Percentiles rank a stretch among this genome's conserved stretches.
phyloP scores from a whole-genome alignment of 1,140 invertebrate species.

The Drosophila trapezifrons region DNA sequence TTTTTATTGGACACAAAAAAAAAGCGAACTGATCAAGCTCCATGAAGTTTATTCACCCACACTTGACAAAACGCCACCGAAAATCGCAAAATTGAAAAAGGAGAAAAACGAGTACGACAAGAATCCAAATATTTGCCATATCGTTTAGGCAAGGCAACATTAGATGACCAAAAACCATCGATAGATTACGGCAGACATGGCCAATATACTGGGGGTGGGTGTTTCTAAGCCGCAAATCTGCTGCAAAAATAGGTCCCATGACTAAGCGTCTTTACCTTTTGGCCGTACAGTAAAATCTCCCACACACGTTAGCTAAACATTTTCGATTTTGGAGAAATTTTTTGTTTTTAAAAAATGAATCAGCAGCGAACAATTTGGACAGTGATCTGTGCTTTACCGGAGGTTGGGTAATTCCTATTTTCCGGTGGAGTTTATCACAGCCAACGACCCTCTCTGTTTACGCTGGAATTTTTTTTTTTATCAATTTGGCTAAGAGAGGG shows the following conservation, averaged over 20 bases:
- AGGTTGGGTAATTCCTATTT: background rate
- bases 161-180: conserved; percentile 38
- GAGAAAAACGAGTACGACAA: conserved; percentile 46
- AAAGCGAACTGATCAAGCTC: conserved; percentile 42
- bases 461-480: conserved; percentile 27
- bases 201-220: conserved; percentile 48
- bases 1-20: conserved; percentile 27
- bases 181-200: conserved; percentile 21
- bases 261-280: conserved; percentile 67
- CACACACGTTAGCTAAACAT: conserved; percentile 47
- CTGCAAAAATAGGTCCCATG: conserved; percentile 68
- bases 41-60: conserved; percentile 79
- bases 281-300: conserved; percentile 37
- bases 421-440: background rate
- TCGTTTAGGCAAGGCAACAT: conserved; percentile 47
- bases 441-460: background rate
- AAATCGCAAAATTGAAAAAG: conserved; percentile 37
- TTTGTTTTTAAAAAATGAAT: conserved; percentile 32
- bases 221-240: conserved; percentile 72
- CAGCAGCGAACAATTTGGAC: conserved; percentile 23
- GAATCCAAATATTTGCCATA: conserved; percentile 43
- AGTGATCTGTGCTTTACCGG: conserved; percentile 4
- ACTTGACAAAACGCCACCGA: conserved; percentile 40
- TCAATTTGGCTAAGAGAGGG: conserved; percentile 4
- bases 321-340: conserved; percentile 68